These are phyloP conservation scores for Plodia interpunctella DNA, from an alignment of 1,140 invertebrate species.

Conservation along the genomic window DNA sequence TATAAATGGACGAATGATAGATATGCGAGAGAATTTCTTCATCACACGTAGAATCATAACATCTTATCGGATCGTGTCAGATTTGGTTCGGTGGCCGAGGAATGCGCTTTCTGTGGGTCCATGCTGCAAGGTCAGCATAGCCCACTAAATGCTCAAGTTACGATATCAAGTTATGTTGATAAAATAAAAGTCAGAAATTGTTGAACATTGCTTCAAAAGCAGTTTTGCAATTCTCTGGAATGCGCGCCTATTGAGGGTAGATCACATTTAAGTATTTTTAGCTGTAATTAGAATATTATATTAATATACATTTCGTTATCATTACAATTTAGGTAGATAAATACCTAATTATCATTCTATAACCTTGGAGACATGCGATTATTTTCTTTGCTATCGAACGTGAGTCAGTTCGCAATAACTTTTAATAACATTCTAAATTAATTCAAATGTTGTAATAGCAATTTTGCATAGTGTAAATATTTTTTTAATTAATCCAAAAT, in stretches of 20 bases:
- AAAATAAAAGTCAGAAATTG: not conserved
- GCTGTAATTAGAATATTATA: no score
- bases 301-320: not conserved
- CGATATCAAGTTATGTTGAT: not conserved
- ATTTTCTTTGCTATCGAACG: no score
- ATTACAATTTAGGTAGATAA: not conserved
- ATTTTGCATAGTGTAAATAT: not conserved
- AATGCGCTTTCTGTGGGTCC: not conserved
- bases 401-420: no score
- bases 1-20: no score
- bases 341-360: no score
- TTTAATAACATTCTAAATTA: not conserved
- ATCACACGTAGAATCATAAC: not conserved
- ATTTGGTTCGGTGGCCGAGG: not conserved
- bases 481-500: not conserved
- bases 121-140: not conserved
- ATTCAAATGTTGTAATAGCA: no score
- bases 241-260: conserved; percentile 4
- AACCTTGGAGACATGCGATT: no score
- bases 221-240: conserved; percentile 7
- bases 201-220: not conserved
- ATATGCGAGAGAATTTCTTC: no score
- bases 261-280: conserved; percentile 1
- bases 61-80: not conserved
- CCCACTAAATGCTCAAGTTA: not conserved